Percentiles rank a stretch among this genome's conserved stretches.
phyloP scores from a whole-genome alignment of 2,888 invertebrate species.

The Alcis repandata region DNA sequence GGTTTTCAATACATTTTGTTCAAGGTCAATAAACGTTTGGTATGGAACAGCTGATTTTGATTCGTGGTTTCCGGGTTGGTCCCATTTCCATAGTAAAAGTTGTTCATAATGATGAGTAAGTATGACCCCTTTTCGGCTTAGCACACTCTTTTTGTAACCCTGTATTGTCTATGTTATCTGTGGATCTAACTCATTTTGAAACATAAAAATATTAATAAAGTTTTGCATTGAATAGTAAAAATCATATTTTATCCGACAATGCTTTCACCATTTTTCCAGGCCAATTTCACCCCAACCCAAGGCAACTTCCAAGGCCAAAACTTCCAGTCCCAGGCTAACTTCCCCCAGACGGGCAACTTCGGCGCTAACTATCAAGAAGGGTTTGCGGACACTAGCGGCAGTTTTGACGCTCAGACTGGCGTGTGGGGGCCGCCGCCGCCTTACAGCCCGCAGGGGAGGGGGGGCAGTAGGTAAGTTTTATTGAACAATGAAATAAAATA shows the following conservation, averaged over 20 bases:
- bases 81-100: no score
- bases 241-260: not conserved
- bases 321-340: conserved; percentile 47
- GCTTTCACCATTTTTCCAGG: conserved; percentile 20
- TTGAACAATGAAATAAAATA: not conserved
- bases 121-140: no score
- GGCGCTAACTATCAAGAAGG: conserved; percentile 70
- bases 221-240: not conserved
- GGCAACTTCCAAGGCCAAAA: conserved; percentile 52
- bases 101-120: no score
- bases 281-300: conserved; percentile 46
- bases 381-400: conserved; percentile 87
- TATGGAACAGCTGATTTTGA: no score
- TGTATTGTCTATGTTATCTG: no score
- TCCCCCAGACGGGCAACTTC: conserved; percentile 52
- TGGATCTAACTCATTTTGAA: no score
- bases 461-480: conserved; percentile 67
- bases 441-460: conserved; percentile 92
- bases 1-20: no score
- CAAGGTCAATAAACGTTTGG: no score
- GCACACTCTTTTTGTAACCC: no score
- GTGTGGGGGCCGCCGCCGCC: conserved; percentile 96
- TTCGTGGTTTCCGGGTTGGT: no score
- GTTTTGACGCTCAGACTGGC: conserved; percentile 86
- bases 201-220: no score